Evolutionary conservation across 2,113 vertebrate genomes (phyloP).

Genomic region (Galbula dea): DNA sequence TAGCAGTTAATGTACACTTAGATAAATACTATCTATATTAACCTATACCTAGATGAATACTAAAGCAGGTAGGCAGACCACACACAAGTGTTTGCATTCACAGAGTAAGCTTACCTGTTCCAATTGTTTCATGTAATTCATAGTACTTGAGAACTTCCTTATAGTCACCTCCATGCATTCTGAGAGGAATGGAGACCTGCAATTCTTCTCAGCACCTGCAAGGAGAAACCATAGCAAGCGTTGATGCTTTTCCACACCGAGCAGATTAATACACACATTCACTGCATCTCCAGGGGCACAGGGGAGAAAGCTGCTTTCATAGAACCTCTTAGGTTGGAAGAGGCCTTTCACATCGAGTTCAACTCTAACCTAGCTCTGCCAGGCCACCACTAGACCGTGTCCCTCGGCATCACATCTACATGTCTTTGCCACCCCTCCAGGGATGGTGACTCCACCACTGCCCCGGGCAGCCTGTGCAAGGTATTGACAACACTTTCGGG

Average conservation of each 20-base stretch:
- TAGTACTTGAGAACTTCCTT: constrained; percentile 76
- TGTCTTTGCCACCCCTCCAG: neutral
- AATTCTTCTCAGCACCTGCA: neutral
- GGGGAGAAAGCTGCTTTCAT: neutral
- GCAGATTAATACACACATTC: too few relatives aligned
- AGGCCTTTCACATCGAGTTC: neutral
- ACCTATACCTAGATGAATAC: neutral
- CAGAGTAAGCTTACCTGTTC: constrained; percentile 64
- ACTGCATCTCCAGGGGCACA: too few relatives aligned
- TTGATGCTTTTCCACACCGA: too few relatives aligned
- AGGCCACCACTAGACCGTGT: too few relatives aligned
- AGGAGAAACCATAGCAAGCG: neutral
- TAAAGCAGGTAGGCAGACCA: accelerated
- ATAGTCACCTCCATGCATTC: constrained; percentile 63
- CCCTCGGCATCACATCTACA: too few relatives aligned
- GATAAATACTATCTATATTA: neutral
- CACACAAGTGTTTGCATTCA: too few relatives aligned
- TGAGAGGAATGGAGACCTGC: neutral
- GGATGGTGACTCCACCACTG: too few relatives aligned
- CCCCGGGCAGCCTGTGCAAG: neutral
- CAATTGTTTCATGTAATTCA: constrained; percentile 75
- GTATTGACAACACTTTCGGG: too few relatives aligned
- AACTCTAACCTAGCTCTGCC: too few relatives aligned
- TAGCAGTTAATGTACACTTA: neutral
- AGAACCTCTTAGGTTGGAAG: neutral